Base-by-base conservation (phyloP, 2,888 invertebrate species). In the Anorthoa munda region DNA sequence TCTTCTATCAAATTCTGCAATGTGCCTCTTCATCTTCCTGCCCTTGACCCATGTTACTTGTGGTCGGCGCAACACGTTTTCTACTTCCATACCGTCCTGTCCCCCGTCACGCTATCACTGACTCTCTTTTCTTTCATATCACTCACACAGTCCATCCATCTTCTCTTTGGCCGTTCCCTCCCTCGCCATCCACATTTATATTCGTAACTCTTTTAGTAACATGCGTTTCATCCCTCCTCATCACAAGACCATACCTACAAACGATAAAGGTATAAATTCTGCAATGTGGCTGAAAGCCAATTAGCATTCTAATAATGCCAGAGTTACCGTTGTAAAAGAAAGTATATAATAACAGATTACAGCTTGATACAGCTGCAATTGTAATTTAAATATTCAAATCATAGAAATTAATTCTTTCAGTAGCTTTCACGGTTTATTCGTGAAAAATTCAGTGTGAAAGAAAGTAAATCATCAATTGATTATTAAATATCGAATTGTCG, bases 391-490 rank as follows among this genome's bases (percentile, higher is more conserved):
- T 48, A 63, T 72, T 55, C 17, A 55, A 66, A 55, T 51, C n/a
- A 39, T n/a, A 48, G n/a, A 26, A 17, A 23, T 9, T 26, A n/a
- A 39, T 56, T 39, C 2, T 48, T 48, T 48, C 56, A 56, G 45
- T 51, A 64, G 50, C 39, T 17, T 48, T 51, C 70, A 58, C 61
- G 48, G 53, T 31, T 21, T 13, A 13, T 55, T 59, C 15, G 39
- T 65, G 9, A 53, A 51, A 82, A 74, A 73, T 74, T 73, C 72
- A 51, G 66, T 79, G 79, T 75, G 76, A 86, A 82, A 84, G 82
- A 86, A 84, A 86, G 79, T 76, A 72, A 75, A 81, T 77, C 66
- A 73, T 70, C 84, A 82, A 77, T 70, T 66, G 39, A 61, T 70
- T 55, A 78, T 72, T 84, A 68, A 77, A 78, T 66, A 66, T 82